phyloP scores from a whole-genome alignment of 2,888 invertebrate species.

The Urechis unicinctus region DNA sequence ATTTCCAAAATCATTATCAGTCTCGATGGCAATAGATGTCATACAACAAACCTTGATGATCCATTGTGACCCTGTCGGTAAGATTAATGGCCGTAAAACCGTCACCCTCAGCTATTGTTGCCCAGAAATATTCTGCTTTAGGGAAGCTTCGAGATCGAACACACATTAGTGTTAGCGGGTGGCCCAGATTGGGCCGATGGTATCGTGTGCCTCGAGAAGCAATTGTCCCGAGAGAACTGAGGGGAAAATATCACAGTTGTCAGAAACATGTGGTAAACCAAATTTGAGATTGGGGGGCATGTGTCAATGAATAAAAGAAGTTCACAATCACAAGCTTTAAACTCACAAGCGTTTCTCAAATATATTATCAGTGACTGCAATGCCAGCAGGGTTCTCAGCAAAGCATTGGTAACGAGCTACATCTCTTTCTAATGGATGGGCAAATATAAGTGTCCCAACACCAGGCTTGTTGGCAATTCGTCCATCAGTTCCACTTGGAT shows the following conservation, averaged over 20 bases:
- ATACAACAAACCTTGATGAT: slow-evolving; percentile 66
- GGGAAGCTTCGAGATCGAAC: slow-evolving; percentile 95
- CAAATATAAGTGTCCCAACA: slow-evolving; percentile 85
- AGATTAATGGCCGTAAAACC: slow-evolving; percentile 35
- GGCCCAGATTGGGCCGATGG: slow-evolving; percentile 65
- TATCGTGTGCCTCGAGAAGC: background rate
- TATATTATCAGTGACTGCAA: slow-evolving; percentile 16
- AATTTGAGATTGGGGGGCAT: background rate
- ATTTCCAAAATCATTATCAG: no score
- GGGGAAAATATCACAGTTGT: no score
- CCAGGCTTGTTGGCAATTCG: slow-evolving; percentile 84
- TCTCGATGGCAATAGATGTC: background rate
- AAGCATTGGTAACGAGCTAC: slow-evolving; percentile 93
- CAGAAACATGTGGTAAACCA: no score
- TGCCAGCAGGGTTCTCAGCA: slow-evolving; percentile 54
- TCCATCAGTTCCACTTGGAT: slow-evolving; percentile 89
- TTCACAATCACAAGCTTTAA: no score
- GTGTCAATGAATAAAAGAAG: no score
- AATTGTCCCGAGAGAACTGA: slow-evolving; percentile 20
- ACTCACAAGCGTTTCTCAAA: no score
- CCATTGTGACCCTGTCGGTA: slow-evolving; percentile 83
- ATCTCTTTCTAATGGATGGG: slow-evolving; percentile 81
- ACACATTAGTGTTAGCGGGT: slow-evolving; percentile 81
- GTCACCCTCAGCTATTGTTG: slow-evolving; percentile 62
- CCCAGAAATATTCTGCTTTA: slow-evolving; percentile 89